phyloP scores from a whole-genome alignment of 1,140 invertebrate genomes.

The Theocolax elegans region DNA sequence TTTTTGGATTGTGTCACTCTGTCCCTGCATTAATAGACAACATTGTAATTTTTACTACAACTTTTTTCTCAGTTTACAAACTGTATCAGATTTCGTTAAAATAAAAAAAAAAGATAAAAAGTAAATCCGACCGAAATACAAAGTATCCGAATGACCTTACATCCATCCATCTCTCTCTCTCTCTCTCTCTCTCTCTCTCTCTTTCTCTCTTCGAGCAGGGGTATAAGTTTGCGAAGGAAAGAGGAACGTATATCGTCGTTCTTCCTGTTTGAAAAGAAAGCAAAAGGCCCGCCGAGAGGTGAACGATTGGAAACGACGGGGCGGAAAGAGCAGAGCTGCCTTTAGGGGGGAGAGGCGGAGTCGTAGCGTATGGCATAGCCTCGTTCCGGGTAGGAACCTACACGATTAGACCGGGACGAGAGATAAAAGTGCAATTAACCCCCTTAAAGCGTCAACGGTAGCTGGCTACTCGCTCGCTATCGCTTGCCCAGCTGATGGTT shows the following conservation, averaged over 20 bases:
- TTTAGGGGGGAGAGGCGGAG: conserved; percentile 11
- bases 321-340: conserved; percentile 10
- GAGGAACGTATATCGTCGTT: too few relatives aligned
- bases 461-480: conserved; percentile 26
- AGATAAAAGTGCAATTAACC: conserved; percentile 59
- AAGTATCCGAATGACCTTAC: background rate
- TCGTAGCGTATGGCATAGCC: background rate
- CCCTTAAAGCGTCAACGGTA: conserved; percentile 50
- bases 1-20: too few relatives aligned
- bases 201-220: too few relatives aligned
- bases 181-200: too few relatives aligned
- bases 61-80: too few relatives aligned
- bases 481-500: conserved; percentile 32
- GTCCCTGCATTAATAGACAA: too few relatives aligned
- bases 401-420: conserved; percentile 13
- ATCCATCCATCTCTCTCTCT: background rate
- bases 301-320: conserved; percentile 32
- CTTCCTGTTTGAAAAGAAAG: conserved; percentile 13
- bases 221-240: too few relatives aligned
- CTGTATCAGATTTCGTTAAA: too few relatives aligned
- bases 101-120: too few relatives aligned
- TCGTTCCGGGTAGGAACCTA: background rate
- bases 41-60: too few relatives aligned
- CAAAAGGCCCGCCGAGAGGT: background rate
- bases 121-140: background rate